A percentile compares a stretch with the other conserved stretches of the same genome.
These are phyloP conservation scores for Smithornis capensis DNA, from an alignment of 2,113 vertebrate genomes.

Conservation along the genomic window DNA sequence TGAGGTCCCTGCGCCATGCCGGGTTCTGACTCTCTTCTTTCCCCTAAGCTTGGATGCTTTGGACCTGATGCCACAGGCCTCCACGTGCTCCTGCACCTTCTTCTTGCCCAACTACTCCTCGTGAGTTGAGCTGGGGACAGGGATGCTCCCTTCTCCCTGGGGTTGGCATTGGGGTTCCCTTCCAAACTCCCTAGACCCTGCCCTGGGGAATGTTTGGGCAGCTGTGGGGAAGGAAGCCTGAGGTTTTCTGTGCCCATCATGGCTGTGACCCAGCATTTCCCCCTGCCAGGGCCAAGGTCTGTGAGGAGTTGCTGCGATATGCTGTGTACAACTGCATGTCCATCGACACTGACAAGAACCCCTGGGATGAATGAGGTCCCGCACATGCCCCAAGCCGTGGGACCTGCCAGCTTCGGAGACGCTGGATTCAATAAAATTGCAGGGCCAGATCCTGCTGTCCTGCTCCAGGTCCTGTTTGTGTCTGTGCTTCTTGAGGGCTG, in stretches of 20 bases:
- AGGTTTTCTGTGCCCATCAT: rapidly evolving
- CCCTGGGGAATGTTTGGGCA: rapidly evolving
- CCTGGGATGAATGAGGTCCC: conserved; percentile 82
- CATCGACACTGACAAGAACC: conserved; percentile 91
- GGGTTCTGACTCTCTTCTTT: neutral
- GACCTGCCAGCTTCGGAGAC: rapidly evolving
- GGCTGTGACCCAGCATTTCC: neutral
- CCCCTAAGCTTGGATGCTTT: conserved; percentile 76
- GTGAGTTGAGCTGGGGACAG: conserved; percentile 61
- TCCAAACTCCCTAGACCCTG: neutral
- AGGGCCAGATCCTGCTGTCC: neutral
- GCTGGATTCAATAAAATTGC: neutral
- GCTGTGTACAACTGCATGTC: conserved; percentile 95
- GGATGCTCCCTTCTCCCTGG: neutral
- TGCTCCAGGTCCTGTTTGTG: neutral
- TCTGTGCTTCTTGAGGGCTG: neutral
- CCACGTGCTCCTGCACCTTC: conserved; percentile 89
- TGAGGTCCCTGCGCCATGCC: neutral
- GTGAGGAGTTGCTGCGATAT: conserved; percentile 93
- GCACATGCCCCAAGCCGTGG: rapidly evolving
- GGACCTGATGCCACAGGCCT: conserved; percentile 91
- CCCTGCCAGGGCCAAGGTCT: conserved; percentile 84
- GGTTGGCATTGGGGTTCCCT: neutral
- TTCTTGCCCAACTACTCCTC: conserved; percentile 91
- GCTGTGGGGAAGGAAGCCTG: neutral